Conservation (phyloP, 2,888 invertebrate genomes). For the Drosophila mimetica region DNA sequence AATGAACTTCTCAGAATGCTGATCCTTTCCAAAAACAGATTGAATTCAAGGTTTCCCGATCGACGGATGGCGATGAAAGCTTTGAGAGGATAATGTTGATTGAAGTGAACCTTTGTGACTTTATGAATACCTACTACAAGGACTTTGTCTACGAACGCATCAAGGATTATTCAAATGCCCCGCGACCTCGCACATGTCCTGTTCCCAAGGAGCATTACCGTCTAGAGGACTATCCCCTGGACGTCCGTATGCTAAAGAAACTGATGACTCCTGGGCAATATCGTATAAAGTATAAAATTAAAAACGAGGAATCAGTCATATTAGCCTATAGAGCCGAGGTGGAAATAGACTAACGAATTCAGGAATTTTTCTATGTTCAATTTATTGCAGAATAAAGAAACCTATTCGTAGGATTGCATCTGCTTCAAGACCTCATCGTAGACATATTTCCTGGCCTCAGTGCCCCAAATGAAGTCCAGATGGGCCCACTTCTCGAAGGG, state of each 20-base stretch:
- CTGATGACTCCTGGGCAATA: slow-evolving; percentile 65
- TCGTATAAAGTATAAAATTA: slow-evolving; percentile 41
- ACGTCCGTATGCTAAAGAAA: slow-evolving; percentile 52
- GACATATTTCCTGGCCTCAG: slow-evolving; percentile 86
- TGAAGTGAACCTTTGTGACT: slow-evolving; percentile 55
- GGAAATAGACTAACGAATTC: slow-evolving; percentile 42
- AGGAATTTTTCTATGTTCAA: neutral
- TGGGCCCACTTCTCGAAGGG: slow-evolving; percentile 85
- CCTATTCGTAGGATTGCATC: slow-evolving; percentile 57
- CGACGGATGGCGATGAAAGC: slow-evolving; percentile 44
- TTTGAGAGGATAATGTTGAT: slow-evolving; percentile 45
- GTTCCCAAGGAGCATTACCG: slow-evolving; percentile 60
- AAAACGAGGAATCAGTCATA: slow-evolving; percentile 43
- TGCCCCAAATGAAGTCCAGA: slow-evolving; percentile 87
- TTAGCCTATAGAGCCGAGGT: slow-evolving; percentile 59
- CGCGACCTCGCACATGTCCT: slow-evolving; percentile 74
- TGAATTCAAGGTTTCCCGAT: neutral
- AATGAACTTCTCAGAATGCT: too few relatives aligned
- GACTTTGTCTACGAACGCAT: slow-evolving; percentile 69
- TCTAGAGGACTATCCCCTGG: slow-evolving; percentile 69
- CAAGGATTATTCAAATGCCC: slow-evolving; percentile 77
- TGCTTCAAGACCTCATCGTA: slow-evolving; percentile 84
- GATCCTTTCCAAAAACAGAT: neutral
- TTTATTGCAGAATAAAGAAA: slow-evolving; percentile 44
- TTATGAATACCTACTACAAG: slow-evolving; percentile 70